These are phyloP conservation scores for Anoncus sp. DNA, from an alignment of 2,888 invertebrate species.

Conservation along the genomic window DNA sequence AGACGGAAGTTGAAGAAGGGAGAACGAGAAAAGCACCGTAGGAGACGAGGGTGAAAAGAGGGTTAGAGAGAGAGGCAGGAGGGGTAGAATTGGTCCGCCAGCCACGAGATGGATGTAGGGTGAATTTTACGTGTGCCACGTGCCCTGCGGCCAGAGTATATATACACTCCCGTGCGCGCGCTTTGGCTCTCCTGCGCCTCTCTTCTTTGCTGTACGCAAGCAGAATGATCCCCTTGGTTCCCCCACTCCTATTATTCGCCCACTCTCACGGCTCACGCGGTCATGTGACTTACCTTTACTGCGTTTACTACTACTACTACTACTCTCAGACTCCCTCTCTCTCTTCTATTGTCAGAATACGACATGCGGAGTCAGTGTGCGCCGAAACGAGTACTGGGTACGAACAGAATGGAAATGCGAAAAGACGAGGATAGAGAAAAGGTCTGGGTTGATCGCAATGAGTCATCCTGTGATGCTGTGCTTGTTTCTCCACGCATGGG, in stretches of 20 bases:
- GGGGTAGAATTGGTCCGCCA: slow-evolving; percentile 47
- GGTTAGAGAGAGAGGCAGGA: slow-evolving; percentile 17
- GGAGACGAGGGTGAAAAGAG: slow-evolving; percentile 39
- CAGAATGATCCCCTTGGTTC: slow-evolving; percentile 35
- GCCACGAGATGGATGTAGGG: slow-evolving; percentile 57
- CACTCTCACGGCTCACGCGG: slow-evolving; percentile 50
- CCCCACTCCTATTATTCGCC: slow-evolving; percentile 33
- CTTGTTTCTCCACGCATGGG: slow-evolving; percentile 38
- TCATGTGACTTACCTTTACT: slow-evolving; percentile 77
- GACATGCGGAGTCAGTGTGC: slow-evolving; percentile 4
- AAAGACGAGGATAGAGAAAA: slow-evolving; percentile 28
- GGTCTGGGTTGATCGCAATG: slow-evolving; percentile 53
- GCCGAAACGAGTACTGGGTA: slow-evolving; percentile 12
- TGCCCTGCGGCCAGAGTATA: slow-evolving; percentile 69
- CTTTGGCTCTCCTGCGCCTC: slow-evolving; percentile 22
- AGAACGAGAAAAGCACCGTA: slow-evolving; percentile 35
- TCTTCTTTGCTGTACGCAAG: slow-evolving; percentile 43
- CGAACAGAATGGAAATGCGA: slow-evolving; percentile 27
- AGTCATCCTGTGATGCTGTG: slow-evolving; percentile 49
- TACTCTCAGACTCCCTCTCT: slow-evolving; percentile 61
- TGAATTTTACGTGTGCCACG: slow-evolving; percentile 69
- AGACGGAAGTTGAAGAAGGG: slow-evolving; percentile 16
- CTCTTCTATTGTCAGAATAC: slow-evolving; percentile 56
- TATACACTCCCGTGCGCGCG: slow-evolving; percentile 7
- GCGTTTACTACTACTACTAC: slow-evolving; percentile 70